A percentile compares a stretch with the other conserved stretches of the same genome.
phyloP scores from a whole-genome alignment of 2,113 vertebrate genomes.

The Marmota monax region DNA sequence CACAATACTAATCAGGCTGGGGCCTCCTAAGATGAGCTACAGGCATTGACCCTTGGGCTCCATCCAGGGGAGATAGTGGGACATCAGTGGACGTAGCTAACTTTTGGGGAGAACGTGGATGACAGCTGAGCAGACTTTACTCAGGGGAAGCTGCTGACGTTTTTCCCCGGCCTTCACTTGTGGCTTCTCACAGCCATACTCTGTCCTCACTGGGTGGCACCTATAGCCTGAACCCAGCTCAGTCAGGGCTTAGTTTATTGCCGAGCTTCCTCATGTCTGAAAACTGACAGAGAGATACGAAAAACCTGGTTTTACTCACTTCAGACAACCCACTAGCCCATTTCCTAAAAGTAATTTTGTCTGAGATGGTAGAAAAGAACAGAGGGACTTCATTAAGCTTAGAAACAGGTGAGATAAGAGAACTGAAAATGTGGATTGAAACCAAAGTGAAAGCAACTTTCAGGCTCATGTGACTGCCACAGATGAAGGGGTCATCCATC shows the following conservation, averaged over 20 bases:
- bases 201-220: not conserved
- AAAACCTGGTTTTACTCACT: not conserved
- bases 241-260: too few relatives aligned
- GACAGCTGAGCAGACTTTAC: not conserved
- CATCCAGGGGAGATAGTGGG: fast-evolving
- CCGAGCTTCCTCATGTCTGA: fast-evolving
- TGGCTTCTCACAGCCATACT: not conserved
- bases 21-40: not conserved
- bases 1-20: not conserved
- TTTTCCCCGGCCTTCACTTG: not conserved
- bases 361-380: not conserved
- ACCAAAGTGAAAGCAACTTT: not conserved
- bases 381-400: not conserved
- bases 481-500: not conserved
- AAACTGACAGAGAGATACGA: fast-evolving
- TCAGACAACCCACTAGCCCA: not conserved
- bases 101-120: not conserved
- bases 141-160: not conserved
- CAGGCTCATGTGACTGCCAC: too few relatives aligned
- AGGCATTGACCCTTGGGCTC: fast-evolving
- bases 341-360: not conserved
- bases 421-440: not conserved
- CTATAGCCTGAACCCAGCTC: not conserved
- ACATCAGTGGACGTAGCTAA: too few relatives aligned
- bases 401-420: not conserved